Evolutionary conservation across 1,140 invertebrate species (phyloP).

Genomic region (Brachionus asplanchnoidis): DNA sequence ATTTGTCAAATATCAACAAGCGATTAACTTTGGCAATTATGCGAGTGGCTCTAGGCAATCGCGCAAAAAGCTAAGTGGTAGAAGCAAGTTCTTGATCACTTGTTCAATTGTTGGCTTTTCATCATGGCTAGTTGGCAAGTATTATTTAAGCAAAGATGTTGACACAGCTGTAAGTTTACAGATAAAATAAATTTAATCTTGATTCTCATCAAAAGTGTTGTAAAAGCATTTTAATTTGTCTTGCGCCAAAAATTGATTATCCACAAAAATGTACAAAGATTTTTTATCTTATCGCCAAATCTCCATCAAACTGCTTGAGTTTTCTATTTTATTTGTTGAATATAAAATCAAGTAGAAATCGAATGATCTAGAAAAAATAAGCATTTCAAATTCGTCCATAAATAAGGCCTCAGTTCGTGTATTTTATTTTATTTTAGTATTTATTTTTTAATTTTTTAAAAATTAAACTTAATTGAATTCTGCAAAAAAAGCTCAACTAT

Average conservation of each 20-base stretch:
- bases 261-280: background rate
- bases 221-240: background rate
- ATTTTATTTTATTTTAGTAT: background rate
- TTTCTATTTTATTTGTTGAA: background rate
- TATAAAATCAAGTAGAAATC: background rate
- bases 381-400: background rate
- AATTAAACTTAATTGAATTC: background rate
- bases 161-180: conserved; percentile 30
- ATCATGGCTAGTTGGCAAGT: conserved; percentile 18
- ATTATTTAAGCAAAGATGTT: conserved; percentile 28
- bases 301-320: background rate
- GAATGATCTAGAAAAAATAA: background rate
- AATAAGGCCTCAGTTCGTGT: background rate
- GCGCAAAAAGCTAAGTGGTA: background rate
- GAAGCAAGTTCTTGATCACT: background rate
- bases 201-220: conserved; percentile 17
- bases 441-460: background rate
- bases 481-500: background rate
- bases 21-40: background rate
- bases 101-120: conserved; percentile 18
- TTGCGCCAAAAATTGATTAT: background rate
- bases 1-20: background rate
- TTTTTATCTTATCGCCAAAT: background rate
- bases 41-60: background rate
- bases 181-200: conserved; percentile 8